Base-by-base conservation (phyloP, 2,797 vertebrate genomes). In the Menidia menidia region DNA sequence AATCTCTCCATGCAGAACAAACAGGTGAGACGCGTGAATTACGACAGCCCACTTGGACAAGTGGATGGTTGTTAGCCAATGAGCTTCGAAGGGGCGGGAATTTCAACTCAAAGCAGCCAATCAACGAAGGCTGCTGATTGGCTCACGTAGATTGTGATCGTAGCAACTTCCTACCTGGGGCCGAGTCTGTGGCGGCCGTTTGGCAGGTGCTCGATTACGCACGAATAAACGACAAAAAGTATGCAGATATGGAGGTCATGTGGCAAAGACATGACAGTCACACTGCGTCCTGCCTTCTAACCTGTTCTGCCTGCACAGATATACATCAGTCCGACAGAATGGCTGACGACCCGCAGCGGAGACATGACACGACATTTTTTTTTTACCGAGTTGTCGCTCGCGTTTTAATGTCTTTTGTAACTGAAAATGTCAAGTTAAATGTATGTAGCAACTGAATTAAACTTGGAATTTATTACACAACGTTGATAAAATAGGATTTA, bases 301-400 rank as follows among this genome's bases (percentile, higher is more conserved):
- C 77, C 71, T 55, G 60, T 79, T 72, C 55, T 65, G 45, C 83
- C 79, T 64, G 77, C 71, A 71, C 53, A 69, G 87, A 89, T 80
- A 73, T 0, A 60, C 42, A 85, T 89, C 84, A 69, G 31, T 6
- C 18, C 10, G 45, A 55, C 33, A 15, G 14, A 31, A n/a, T 19
- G 25, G 55, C 10, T 31, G 18, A 25, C 6, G n/a, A 4, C 18
- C 30, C 15, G 6, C 19, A 19, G 51, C 39, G 44, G 48, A n/a
- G 0, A 44, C 19, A 56, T 42, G 15, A 18, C 60, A 62, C 0
- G 1, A 33, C 12, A n/a, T 30, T 7, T 62, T 56, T 44, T 43
- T 39, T 39, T 25, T 25, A 25, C 25, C 25, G 25, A 25, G 25
- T 25, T 25, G 25, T 25, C 25, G 25, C 25, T 25, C 25, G 25